A percentile compares a stretch with the other conserved stretches of the same genome.
These are phyloP conservation scores for Glossosoma conforme DNA, from an alignment of 1,140 invertebrate genomes.

Conservation along the genomic window DNA sequence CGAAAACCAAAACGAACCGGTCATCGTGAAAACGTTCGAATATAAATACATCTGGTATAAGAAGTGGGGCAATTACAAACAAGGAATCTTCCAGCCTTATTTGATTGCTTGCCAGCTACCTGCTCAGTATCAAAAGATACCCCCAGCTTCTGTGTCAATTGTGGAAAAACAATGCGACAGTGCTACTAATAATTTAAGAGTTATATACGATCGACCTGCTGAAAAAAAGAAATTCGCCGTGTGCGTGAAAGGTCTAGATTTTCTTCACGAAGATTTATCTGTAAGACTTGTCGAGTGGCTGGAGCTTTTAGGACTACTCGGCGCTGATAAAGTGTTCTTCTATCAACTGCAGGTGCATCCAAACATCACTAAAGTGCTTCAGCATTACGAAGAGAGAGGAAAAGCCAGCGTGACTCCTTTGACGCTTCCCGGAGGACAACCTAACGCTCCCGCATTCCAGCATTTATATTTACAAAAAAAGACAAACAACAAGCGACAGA, in stretches of 20 bases:
- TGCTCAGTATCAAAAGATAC: conserved; percentile 61
- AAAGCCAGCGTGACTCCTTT: conserved; percentile 80
- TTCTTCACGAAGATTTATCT: conserved; percentile 85
- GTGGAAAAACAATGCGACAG: conserved; percentile 81
- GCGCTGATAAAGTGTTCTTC: conserved; percentile 89
- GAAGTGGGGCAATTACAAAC: conserved; percentile 92
- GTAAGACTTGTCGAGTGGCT: conserved; percentile 93
- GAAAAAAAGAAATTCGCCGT: conserved; percentile 82
- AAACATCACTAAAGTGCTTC: conserved; percentile 83
- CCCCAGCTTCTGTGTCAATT: conserved; percentile 80
- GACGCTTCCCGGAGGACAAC: conserved; percentile 85
- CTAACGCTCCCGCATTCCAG: conserved; percentile 82
- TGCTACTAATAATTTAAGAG: conserved; percentile 80
- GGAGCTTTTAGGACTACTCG: conserved; percentile 77
- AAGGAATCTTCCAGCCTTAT: conserved; percentile 88
- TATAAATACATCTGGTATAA: conserved; percentile 94
- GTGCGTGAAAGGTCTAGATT: conserved; percentile 91
- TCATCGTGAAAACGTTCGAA: conserved; percentile 74
- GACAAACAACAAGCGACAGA: conserved; percentile 87
- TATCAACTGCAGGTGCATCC: conserved; percentile 89
- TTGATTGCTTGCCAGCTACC: conserved; percentile 84
- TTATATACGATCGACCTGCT: conserved; percentile 72
- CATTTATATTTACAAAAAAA: conserved; percentile 87
- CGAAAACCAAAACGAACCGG: conserved; percentile 72
- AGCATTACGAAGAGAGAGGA: conserved; percentile 71